Base-by-base conservation (phyloP, 2,888 invertebrate genomes). In the Platerodrilus igneus region DNA sequence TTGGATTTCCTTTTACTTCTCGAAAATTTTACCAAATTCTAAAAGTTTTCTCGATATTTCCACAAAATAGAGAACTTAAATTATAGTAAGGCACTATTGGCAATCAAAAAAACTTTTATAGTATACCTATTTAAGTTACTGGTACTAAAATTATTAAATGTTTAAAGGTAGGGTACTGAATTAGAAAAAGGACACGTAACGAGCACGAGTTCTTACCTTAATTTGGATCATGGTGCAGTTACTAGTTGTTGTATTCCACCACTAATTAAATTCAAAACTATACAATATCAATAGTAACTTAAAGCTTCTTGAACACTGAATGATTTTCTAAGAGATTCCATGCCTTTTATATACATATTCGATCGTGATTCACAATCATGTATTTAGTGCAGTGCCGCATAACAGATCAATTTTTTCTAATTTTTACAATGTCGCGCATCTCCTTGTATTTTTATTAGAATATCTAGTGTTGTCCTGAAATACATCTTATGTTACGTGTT, bases 321-420 rank as follows among this genome's bases (percentile, higher is more conserved):
- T 66, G 65, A 63, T 60, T 54, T 47, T 51, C 37, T 37, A 37
- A 48, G 51, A 54, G 56, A 57, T 53, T 47, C 39, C 38, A 37
- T 49, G 28, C 52, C 60, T 64, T n/a, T n/a, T 67, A 63, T 68
- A 67, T 68, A 67, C 58, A 49, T 55, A 62, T 58, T 52, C 54
- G 55, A 59, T 62, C 67, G 67, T 68, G 67, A 67, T 67, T 63
- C 63, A 62, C 56, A 55, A 55, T 56, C 60, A 60, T 64, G 62
- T 60, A 66, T 63, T 63, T 61, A 59, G 64, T 63, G 53, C 63
- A 62, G 50, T 46, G 56, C 53, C 56, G 57, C n/a, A n/a, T 55
- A 59, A 58, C 50, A 50, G 54, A 53, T 56, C 51, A 48, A 55
- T 61, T 64, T 64, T 62, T 61, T 22, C 10, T 15, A 25, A 18